Base-by-base conservation (phyloP, 2,888 invertebrate species). In the Periphyllus acericola region DNA sequence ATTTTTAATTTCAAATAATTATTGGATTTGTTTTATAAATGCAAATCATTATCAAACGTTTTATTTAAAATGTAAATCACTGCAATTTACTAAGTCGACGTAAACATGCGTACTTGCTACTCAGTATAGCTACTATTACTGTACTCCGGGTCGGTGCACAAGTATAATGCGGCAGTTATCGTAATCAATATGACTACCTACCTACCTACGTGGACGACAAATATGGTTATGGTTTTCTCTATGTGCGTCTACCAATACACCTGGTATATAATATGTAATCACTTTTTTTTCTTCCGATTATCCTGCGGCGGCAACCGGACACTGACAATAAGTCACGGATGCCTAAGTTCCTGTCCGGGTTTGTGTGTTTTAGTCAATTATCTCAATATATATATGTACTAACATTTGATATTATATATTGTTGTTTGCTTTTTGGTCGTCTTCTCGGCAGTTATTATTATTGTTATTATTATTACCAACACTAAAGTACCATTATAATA, bases 311-410 rank as follows among this genome's bases (percentile, higher is more conserved):
- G 32, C 32, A 40, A 84, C 84, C 84, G 84, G 84, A 84, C 84
- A 46, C 32, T 66, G 66, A 40, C 85, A 86, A 86, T 86, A 86
- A 86, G 85, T 86, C 85, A 86, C 71, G 85, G 85, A 79, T 79
- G 85, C 60, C 36, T 79, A 79, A 71, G 55, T 79, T 66, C 71
- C 52, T 72, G 79, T 79, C 29, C 36, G 3, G 25, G 52, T 86
- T 78, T 78, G 78, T 83, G 32, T 83, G 74, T 83, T 84, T 76
- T 76, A 84, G 76, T 66, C 83, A 60, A 84, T 84, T 76, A 76
- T 40, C 66, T 76, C 32, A 36, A n/a, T 52, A 74, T 83, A 83
- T 29, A n/a, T 46, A 79, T 29, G 29, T 52, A 82, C 6, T n/a
- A 6, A 71, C 9, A 66, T 68, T 46, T 32, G 17, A 55, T 55